A percentile compares a stretch with the other conserved stretches of the same genome.
phyloP scores from a whole-genome alignment of 2,888 invertebrate genomes.

The Masnerella sp. region DNA sequence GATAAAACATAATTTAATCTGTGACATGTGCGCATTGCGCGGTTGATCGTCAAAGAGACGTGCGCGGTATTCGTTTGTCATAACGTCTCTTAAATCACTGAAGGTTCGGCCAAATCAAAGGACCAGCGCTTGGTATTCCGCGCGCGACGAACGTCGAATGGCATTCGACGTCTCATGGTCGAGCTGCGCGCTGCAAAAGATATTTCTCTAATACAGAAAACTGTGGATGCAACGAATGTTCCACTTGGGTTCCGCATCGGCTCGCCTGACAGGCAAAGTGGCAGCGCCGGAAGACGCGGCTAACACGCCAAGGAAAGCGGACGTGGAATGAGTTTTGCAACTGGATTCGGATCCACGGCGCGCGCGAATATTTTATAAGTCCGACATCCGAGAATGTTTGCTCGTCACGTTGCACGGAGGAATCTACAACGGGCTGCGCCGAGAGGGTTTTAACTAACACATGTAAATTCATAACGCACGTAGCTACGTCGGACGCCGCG shows the following conservation, averaged over 20 bases:
- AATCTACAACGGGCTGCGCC: slow-evolving; percentile 5
- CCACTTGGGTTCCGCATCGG: slow-evolving; percentile 43
- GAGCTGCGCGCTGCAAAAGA: slow-evolving; percentile 44
- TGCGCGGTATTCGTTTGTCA: slow-evolving; percentile 66
- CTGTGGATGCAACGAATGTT: slow-evolving; percentile 50
- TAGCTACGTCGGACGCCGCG: not conserved
- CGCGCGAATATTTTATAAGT: slow-evolving; percentile 53
- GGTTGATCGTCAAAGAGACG: slow-evolving; percentile 57
- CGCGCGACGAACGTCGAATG: slow-evolving; percentile 51
- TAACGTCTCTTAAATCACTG: slow-evolving; percentile 69
- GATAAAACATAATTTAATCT: not conserved
- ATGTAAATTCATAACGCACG: slow-evolving; percentile 33
- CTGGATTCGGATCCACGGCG: slow-evolving; percentile 40
- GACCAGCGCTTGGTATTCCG: slow-evolving; percentile 51
- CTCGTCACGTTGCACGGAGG: slow-evolving; percentile 33
- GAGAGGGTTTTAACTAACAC: slow-evolving; percentile 23
- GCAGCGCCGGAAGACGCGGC: slow-evolving; percentile 19
- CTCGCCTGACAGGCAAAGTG: slow-evolving; percentile 48
- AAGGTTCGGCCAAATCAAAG: slow-evolving; percentile 57
- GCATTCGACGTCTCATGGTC: slow-evolving; percentile 59
- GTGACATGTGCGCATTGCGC: not conserved
- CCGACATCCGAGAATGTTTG: slow-evolving; percentile 34
- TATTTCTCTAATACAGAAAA: slow-evolving; percentile 54
- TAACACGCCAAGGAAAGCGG: slow-evolving; percentile 36
- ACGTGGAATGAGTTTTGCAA: slow-evolving; percentile 39